phyloP scores from a whole-genome alignment of 2,113 vertebrate species.

The Athene cunicularia region DNA sequence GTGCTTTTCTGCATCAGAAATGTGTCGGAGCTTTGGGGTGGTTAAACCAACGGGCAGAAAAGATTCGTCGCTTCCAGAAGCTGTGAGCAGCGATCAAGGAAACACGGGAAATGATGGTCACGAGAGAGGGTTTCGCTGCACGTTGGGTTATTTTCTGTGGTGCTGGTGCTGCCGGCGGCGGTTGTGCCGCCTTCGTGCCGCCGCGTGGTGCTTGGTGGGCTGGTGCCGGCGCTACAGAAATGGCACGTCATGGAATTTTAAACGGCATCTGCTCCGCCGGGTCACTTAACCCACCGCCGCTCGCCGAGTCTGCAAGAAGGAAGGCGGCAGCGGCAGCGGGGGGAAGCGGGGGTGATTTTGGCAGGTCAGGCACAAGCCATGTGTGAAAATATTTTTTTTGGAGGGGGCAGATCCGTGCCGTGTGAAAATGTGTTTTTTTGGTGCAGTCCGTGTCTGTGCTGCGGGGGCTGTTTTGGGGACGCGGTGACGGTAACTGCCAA shows the following conservation, averaged over 20 bases:
- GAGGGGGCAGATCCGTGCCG: too few relatives aligned
- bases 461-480: neutral
- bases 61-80: neutral
- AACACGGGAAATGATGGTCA: rapidly evolving
- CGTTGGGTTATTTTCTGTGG: neutral
- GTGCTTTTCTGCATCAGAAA: neutral
- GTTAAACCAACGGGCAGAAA: neutral
- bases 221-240: neutral
- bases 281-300: neutral
- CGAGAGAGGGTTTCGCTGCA: neutral
- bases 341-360: neutral
- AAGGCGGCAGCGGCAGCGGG: neutral
- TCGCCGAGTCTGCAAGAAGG: neutral
- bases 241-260: neutral
- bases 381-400: neutral
- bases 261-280: neutral
- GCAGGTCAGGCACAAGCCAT: neutral
- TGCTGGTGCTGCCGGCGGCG: rapidly evolving
- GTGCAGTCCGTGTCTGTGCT: rapidly evolving
- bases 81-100: neutral
- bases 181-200: neutral
- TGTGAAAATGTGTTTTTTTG: neutral
- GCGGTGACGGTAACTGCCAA: rapidly evolving
- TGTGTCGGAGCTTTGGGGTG: neutral
- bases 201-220: neutral